phyloP scores from a whole-genome alignment of 2,113 vertebrate species.

The Cnemophilus loriae region DNA sequence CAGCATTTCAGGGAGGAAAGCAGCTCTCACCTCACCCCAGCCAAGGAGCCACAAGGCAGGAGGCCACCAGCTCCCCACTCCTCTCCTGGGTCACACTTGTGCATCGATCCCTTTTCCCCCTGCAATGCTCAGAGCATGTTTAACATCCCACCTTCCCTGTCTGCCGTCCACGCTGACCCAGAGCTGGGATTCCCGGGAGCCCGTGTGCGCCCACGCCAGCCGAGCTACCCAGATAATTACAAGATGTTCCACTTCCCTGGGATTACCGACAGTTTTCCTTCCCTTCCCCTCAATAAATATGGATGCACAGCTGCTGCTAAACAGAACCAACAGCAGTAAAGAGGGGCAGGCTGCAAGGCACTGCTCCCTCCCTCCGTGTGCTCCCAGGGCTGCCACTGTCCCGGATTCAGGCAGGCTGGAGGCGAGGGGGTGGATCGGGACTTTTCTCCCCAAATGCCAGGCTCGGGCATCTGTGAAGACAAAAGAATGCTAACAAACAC shows the following conservation, averaged over 20 bases:
- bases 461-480: neutral
- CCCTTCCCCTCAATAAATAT: slow-evolving; percentile 6
- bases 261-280: neutral
- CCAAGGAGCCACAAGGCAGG: neutral
- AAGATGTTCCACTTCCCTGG: neutral
- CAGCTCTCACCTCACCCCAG: neutral
- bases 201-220: neutral
- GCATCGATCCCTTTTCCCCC: neutral
- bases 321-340: neutral
- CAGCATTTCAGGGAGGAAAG: neutral
- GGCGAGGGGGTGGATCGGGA: rapidly evolving
- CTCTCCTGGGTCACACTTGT: neutral
- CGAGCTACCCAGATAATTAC: neutral
- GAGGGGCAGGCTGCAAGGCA: neutral
- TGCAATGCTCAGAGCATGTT: neutral
- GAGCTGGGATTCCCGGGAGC: neutral
- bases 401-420: rapidly evolving
- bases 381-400: neutral
- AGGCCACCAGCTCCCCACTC: neutral
- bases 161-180: neutral
- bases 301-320: slow-evolving; percentile 4
- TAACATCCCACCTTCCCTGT: neutral
- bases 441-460: neutral
- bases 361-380: rapidly evolving
- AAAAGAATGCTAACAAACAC: neutral